Evolutionary conservation across 1,140 invertebrate species (phyloP).

Genomic region (Lepidurus apus): DNA sequence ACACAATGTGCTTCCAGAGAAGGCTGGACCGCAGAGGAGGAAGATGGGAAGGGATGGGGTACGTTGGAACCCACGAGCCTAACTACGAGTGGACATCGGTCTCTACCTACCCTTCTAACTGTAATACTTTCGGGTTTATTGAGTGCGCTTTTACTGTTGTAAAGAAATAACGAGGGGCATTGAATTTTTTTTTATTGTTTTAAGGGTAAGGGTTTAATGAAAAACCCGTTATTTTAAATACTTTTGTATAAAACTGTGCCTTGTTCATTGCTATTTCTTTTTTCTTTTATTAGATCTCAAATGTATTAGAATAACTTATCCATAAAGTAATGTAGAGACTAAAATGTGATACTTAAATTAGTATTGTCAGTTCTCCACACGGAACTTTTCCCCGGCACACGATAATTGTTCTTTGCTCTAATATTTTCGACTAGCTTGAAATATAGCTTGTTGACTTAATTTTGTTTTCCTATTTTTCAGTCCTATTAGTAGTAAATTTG

Average conservation of each 20-base stretch:
- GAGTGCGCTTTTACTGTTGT: constrained; percentile 31
- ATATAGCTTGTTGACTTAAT: too few relatives aligned
- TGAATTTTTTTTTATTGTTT: not conserved
- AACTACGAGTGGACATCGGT: constrained; percentile 24
- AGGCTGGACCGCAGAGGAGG: constrained; percentile 33
- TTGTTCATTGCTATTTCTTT: not conserved
- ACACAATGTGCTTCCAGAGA: constrained; percentile 25
- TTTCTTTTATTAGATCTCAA: not conserved
- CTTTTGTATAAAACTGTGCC: not conserved
- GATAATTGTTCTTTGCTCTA: too few relatives aligned
- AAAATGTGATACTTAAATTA: not conserved
- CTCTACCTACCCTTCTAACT: constrained; percentile 26
- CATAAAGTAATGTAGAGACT: not conserved
- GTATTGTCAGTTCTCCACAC: not conserved
- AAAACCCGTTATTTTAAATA: not conserved
- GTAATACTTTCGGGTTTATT: constrained; percentile 30
- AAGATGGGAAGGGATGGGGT: constrained; percentile 26
- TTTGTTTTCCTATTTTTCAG: too few relatives aligned
- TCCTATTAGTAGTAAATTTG: too few relatives aligned
- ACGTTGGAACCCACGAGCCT: constrained; percentile 25
- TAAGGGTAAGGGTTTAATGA: not conserved
- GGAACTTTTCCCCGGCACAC: too few relatives aligned
- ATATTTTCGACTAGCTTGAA: too few relatives aligned
- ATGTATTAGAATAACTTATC: not conserved
- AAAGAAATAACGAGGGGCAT: constrained; percentile 16